Base-by-base conservation (phyloP, 2,888 invertebrate genomes). In the Sphaerolaimus hirsutus region DNA sequence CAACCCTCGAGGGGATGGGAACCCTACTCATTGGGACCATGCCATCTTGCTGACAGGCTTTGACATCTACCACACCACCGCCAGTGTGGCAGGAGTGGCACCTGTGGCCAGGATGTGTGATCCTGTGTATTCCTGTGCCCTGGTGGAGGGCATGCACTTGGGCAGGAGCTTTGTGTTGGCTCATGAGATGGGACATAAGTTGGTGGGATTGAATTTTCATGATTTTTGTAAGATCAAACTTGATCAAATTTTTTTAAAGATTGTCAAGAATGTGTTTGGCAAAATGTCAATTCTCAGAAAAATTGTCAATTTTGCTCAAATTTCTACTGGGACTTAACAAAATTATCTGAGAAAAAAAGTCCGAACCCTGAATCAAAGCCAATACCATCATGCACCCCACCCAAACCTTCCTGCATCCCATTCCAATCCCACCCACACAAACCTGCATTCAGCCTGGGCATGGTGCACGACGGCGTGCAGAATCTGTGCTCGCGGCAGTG, bases 121-220 rank as follows among this genome's bases (percentile, higher is more conserved):
- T 47, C 58, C 52, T 2, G 45, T 57, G 14, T 61, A 61, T 46
- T 58, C 61, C 22, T 61, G 61, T 45, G 55, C 56, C 4, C 49
- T 61, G 10, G 61, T 61, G 1, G 61, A 61, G 50, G 61, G 61
- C 14, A 51, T 60, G 24, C 61, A 61, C 49, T 50, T 61, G 26
- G 61, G 61, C 24, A 48, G 61, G 45, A 57, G 56, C 7, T 60
- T 61, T 47, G 61, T 61, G 10, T 44, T 63, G 24, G 62, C 62
- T 17, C 62, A 62, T 45, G 62, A 62, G 53, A 59, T 62, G 60
- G 62, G 62, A 5, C 62, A 62, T 48, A 62, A 61, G 63, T 62
- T 45, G 38, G 7, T 5, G 22, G 7, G n/a, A 7, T n/a, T n/a
- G n/a, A n/a, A n/a, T n/a, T n/a, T n/a, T n/a, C n/a, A n/a, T n/a